Base-by-base conservation (phyloP, 2,888 invertebrate species). In the Tridacna gigas region DNA sequence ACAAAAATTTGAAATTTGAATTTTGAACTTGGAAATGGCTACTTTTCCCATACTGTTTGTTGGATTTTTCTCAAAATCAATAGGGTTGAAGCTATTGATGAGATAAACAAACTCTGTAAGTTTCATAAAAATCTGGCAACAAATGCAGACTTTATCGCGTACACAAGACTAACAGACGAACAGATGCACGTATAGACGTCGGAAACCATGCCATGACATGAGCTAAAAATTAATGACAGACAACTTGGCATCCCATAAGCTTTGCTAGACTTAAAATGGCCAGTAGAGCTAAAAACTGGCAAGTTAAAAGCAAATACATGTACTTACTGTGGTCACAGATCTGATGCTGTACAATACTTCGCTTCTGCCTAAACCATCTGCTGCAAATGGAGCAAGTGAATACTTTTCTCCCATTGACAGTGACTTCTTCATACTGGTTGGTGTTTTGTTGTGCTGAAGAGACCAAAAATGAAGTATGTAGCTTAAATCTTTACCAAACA, bases 291-390 rank as follows among this genome's bases (percentile, higher is more conserved):
- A 51, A 51, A 11, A 51, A 51, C 51, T 13, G 51, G 51, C 15
- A 15, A 51, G 51, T 15, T 51, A 51, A 51, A 51, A 51, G 51
- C 12, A 13, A 51, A n/a, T n/a, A n/a, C n/a, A n/a, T 13, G 15
- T 51, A 51, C 51, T 51, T 51, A 51, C 51, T 51, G 51, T 51
- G 51, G 51, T 51, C 51, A 51, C 51, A 15, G 15, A 51, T 51
- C 51, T 51, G 51, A 51, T 51, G 51, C 51, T 51, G 51, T 51
- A 51, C 51, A 51, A 51, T 51, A 51, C 51, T 51, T 51, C 51
- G 51, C 15, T 51, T 51, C 15, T 51, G 51, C 51, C 51, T 51
- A 51, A 51, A 51, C 51, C 15, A 15, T 51, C 12, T 51, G 51
- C 51, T 51, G 51, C 51, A 51, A 11, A 51, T 51, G 51, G 51